Base-by-base conservation (phyloP, 2,888 invertebrate species). In the Archips xylosteana region DNA sequence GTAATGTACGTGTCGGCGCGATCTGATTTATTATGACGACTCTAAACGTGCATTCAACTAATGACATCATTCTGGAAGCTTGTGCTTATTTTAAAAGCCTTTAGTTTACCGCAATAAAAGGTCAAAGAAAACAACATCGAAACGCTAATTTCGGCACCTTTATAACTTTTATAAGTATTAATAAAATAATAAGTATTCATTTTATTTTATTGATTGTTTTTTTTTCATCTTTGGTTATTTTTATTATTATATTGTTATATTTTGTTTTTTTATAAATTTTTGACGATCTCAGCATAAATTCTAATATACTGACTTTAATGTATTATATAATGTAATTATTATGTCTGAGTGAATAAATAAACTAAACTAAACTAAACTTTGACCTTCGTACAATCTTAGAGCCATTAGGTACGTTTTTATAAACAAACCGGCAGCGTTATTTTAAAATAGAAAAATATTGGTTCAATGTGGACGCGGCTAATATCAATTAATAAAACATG, bases 391-490 rank as follows among this genome's bases (percentile, higher is more conserved):
- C 54, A 51, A 74, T 54, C 54, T 60, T 9, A 69, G 64, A 47
- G 45, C 64, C 51, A 69, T 65, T 69, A n/a, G n/a, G n/a, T n/a
- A 60, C 39, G 54, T 49, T 73, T 73, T 73, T 74, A 74, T 69
- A 74, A 65, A 69, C 51, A 69, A 74, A 69, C 69, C 69, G 54
- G 64, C 59, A 10, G 60, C 65, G 60, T 74, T 51, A 65, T 61
- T 65, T 54, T 61, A 70, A 74, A 74, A 65, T 74, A 70, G 69
- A 69, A 74, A 59, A 49, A 60, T 60, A 65, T 70, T 39, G 34
- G 23, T 65, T 4, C 51, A 34, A 23, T 36, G 60, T 32, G 63
- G 63, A 68, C 36, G 23, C 23, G 57, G 54, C n/a, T 64, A 51
- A 69, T 64, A 45, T 60, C 51, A 60, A 74, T 69, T 69, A 74